Evolutionary conservation across 92 coral and sea anemone species (phyloP).

Genomic region (Anthopleura xanthogrammica): DNA sequence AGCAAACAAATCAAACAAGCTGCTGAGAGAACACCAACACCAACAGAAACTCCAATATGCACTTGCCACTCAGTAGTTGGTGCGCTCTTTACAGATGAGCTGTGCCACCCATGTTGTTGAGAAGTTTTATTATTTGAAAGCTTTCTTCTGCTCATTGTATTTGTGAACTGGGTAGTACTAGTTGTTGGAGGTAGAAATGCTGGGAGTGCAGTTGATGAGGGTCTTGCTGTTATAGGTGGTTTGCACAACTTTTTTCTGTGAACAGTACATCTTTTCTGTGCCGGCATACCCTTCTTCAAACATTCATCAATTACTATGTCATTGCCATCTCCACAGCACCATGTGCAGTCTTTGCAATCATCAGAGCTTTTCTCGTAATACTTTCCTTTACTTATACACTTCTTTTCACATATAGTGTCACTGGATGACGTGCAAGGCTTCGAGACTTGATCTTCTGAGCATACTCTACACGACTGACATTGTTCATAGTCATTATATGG

Average conservation of each 20-base stretch:
- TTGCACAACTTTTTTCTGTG: conserved; percentile 26
- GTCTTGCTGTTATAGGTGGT: conserved; percentile 13
- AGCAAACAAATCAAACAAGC: neutral
- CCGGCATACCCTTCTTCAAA: conserved; percentile 53
- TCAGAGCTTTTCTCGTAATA: conserved; percentile 26
- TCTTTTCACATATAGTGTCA: conserved; percentile 23
- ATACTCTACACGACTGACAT: conserved; percentile 33
- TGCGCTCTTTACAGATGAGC: neutral
- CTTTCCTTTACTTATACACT: conserved; percentile 4
- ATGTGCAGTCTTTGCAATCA: conserved; percentile 57
- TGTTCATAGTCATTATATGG: conserved; percentile 9
- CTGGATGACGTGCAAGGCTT: conserved; percentile 27
- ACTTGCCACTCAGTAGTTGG: neutral
- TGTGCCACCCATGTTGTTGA: neutral
- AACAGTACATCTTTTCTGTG: conserved; percentile 49
- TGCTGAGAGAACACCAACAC: neutral
- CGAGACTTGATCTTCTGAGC: conserved; percentile 36
- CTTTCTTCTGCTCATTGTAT: neutral
- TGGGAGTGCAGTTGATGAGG: neutral
- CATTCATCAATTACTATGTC: conserved; percentile 43
- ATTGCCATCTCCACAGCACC: conserved; percentile 55
- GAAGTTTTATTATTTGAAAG: neutral
- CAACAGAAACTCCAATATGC: neutral
- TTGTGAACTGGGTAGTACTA: neutral
- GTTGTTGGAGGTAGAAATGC: neutral